Evolutionary conservation across 2,113 vertebrate species (phyloP).

Genomic region (Nesogale talazaci): DNA sequence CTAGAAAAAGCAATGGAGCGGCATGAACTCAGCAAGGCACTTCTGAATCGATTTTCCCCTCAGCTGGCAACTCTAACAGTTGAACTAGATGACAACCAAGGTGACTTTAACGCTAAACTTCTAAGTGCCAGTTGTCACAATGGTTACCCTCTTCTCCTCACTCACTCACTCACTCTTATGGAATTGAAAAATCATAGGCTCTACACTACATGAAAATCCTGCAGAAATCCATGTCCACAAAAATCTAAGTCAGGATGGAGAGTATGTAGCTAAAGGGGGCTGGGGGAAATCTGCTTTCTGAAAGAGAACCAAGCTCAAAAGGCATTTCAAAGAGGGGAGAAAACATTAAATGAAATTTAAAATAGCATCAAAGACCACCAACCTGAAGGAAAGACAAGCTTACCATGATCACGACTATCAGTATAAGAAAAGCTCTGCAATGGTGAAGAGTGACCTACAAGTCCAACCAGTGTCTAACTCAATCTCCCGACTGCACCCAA

Average conservation of each 20-base stretch:
- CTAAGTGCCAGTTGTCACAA: not conserved
- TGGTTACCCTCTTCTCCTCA: not conserved
- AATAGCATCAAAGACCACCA: not conserved
- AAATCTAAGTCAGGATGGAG: constrained; percentile 11
- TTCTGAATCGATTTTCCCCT: constrained; percentile 42
- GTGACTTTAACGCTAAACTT: constrained; percentile 39
- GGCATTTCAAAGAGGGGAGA: not conserved
- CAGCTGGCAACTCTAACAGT: not conserved
- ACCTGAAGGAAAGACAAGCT: not conserved
- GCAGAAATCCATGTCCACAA: not conserved
- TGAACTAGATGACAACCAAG: constrained; percentile 29
- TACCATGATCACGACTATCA: not conserved
- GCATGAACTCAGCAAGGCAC: constrained; percentile 3
- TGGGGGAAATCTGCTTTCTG: not conserved
- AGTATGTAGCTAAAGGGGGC: constrained; percentile 1
- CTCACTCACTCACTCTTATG: not conserved
- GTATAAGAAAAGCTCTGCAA: no score
- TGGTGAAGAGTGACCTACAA: no score
- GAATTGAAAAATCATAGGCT: not conserved
- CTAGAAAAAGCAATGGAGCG: not conserved
- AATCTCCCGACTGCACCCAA: no score
- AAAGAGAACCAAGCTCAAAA: constrained; percentile 5
- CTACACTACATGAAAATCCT: not conserved
- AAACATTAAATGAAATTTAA: not conserved
- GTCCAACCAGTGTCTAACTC: no score